Evolutionary conservation across 2,888 invertebrate species (phyloP).

Genomic region (Neria commutata): DNA sequence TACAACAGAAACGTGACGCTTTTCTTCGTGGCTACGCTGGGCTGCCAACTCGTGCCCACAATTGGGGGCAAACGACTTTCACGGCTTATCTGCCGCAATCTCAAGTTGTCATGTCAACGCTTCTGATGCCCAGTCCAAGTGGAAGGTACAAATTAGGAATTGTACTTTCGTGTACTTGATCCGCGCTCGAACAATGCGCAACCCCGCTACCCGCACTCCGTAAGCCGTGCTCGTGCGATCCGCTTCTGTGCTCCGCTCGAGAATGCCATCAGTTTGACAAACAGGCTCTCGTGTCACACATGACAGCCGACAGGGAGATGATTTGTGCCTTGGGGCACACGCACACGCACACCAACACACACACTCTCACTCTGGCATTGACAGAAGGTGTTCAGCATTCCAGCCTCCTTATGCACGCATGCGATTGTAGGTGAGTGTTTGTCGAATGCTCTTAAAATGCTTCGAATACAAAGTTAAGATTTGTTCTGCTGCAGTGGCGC

Average conservation of each 20-base stretch:
- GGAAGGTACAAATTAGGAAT: too few species aligned
- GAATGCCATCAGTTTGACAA: constrained; percentile 17
- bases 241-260: too few species aligned
- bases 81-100: constrained; percentile 40
- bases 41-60: constrained; percentile 40
- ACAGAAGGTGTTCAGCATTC: constrained; percentile 22
- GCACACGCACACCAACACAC: neutral
- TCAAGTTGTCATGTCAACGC: constrained; percentile 59
- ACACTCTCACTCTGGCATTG: constrained; percentile 20
- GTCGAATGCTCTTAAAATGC: too few species aligned
- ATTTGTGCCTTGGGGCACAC: constrained; percentile 32
- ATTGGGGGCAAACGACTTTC: constrained; percentile 11
- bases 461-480: too few species aligned
- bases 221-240: too few species aligned
- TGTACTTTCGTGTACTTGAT: too few species aligned
- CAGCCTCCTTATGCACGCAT: too few species aligned
- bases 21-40: constrained; percentile 35
- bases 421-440: too few species aligned
- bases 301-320: constrained; percentile 35
- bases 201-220: too few species aligned
- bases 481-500: too few species aligned
- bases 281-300: constrained; percentile 37
- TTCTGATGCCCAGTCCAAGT: too few species aligned
- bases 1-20: constrained; percentile 26
- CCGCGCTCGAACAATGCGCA: too few species aligned